Conservation (phyloP, 2,888 invertebrate species). For the Antheraea yamamai region DNA sequence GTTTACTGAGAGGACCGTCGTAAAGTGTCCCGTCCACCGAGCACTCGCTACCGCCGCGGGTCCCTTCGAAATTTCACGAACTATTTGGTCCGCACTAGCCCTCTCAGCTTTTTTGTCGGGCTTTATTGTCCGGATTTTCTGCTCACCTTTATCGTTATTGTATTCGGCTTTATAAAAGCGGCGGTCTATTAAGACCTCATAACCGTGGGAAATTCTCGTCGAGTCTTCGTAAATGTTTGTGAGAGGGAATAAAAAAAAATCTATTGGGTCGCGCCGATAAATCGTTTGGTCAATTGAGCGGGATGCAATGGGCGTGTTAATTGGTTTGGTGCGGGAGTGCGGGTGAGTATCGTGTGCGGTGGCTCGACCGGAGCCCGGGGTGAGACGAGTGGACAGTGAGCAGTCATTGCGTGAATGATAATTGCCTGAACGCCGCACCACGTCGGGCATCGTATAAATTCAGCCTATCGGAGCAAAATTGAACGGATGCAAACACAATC, state of each 20-base stretch:
- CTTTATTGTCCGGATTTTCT: slow-evolving; percentile 81
- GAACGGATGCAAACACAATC: slow-evolving; percentile 59
- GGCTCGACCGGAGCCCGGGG: slow-evolving; percentile 33
- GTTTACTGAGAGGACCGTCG: slow-evolving; percentile 79
- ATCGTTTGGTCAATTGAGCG: slow-evolving; percentile 69
- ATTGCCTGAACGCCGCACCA: slow-evolving; percentile 59
- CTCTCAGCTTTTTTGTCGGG: slow-evolving; percentile 77
- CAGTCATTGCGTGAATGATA: slow-evolving; percentile 75
- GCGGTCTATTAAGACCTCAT: slow-evolving; percentile 76
- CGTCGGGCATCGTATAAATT: slow-evolving; percentile 51
- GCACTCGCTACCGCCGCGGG: slow-evolving; percentile 47
- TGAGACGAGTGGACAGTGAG: slow-evolving; percentile 63
- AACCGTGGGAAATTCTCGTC: slow-evolving; percentile 75
- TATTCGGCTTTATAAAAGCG: slow-evolving; percentile 47
- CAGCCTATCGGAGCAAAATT: slow-evolving; percentile 66
- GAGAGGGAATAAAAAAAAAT: slow-evolving; percentile 34
- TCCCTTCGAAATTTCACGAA: slow-evolving; percentile 80
- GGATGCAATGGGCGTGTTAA: slow-evolving; percentile 76
- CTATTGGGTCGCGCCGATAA: slow-evolving; percentile 58
- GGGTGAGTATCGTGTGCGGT: slow-evolving; percentile 38
- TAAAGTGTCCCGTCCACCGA: slow-evolving; percentile 74
- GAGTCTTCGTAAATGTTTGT: slow-evolving; percentile 40
- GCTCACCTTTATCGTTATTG: slow-evolving; percentile 81
- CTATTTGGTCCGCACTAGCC: slow-evolving; percentile 80
- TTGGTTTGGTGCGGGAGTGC: slow-evolving; percentile 64